Base-by-base conservation (phyloP, 2,113 vertebrate species). In the Oxyruncus cristatus region DNA sequence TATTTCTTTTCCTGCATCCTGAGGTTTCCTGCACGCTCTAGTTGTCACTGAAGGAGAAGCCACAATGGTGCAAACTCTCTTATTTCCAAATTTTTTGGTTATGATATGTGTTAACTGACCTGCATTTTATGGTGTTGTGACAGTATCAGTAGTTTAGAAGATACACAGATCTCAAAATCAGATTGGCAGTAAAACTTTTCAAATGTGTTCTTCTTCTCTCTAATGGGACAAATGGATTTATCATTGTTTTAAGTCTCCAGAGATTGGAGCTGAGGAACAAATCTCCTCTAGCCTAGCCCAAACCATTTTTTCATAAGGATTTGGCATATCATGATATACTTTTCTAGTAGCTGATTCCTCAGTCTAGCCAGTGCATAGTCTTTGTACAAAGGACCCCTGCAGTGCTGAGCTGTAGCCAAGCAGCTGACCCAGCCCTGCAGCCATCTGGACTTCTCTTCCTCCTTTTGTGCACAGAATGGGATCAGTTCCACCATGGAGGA, bases 381-480 rank as follows among this genome's bases (percentile, higher is more conserved):
- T 90, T 79, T 85, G 56, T 71, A 37, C 59, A 91, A 74, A 77
- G 92, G 72, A 92, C 82, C 88, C 95, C 79, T 94, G 95, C 90
- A 92, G 92, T 3, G 56, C 82, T 95, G 88, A 96, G 88, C 82
- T 77, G 59, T 46, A 88, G 96, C 96, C 93, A 96, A 93, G 83
- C 90, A 93, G 92, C 92, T 95, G 95, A 95, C 91, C 70, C 1
- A 0, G 91, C 91, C 88, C 78, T 80, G 75, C 90, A 88, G 92
- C 95, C 95, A 95, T 93, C 96, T 96, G 96, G 91, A 70, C 73
- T 93, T 91, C 92, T 83, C 89, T 96, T 96, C 93, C 96, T 94
- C 93, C 93, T 91, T 96, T 96, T 94, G 92, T 96, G 76, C 37
- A 53, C 80, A 81, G 86, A 96, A 33, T 87, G 95, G 66, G 86